Base-by-base conservation (phyloP, 1,140 invertebrate genomes). In the Brachionus asplanchnoidis region DNA sequence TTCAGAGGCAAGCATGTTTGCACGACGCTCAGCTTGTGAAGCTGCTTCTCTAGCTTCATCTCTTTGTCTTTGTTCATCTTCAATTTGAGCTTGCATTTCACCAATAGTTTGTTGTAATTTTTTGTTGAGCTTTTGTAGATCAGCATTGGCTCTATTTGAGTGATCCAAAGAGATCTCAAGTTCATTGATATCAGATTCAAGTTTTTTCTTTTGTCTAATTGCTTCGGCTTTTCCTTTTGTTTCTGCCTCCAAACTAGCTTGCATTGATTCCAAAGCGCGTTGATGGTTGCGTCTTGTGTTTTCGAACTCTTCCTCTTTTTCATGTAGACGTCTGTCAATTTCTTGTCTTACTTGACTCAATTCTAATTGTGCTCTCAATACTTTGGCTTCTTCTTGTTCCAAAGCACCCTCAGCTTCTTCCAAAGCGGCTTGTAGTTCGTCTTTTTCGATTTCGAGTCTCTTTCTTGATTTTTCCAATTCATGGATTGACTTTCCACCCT, bases 281-380 rank as follows among this genome's bases (percentile, higher is more conserved):
- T 99, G 96, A 92, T 99, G 97, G 91, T 99, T 99, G 90, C 97
- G 94, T 88, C 66, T 88, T 85, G 97, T 99, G 90, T 98, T 99
- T 90, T 99, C 97, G 92, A 99, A 99, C 92, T 99, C 97, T 88
- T 99, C 97, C 90, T 99, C 97, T 92, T 99, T 99, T 93, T 99
- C 97, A 26, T 94, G 89, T 97, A 97, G 97, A 86, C 96, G 44
- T 46, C 44, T 46, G 44, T 46, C 44, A 7, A 46, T 46, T 46
- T 46, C 44, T 91, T 97, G 95, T 89, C 97, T 93, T 85, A 99
- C 96, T 89, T 97, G 96, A 87, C 95, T 95, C 87, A 99, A 92
- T 91, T 99, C 97, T 77, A 99, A 92, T 91, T 99, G 95, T 87
- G 94, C 95, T 87, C 97, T 94, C 97, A 88, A 95, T 94, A 99